These are phyloP conservation scores for Ganaspis brasiliensis DNA, from an alignment of 2,888 invertebrate genomes.

Conservation along the genomic window DNA sequence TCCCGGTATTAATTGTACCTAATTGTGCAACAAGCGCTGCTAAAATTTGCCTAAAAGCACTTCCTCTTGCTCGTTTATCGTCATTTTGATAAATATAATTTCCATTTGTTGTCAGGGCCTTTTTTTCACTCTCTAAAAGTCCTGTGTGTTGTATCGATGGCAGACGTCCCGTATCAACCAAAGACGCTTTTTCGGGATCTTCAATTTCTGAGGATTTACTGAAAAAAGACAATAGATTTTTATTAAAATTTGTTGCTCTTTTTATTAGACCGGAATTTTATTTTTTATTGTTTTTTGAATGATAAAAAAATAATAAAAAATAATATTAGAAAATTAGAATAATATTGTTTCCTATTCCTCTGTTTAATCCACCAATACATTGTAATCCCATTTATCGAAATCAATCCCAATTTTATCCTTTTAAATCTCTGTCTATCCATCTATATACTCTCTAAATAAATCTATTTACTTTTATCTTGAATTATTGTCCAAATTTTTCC, in stretches of 20 bases:
- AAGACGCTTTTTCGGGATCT: conserved; percentile 67
- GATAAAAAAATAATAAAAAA: no score
- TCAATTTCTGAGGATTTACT: conserved; percentile 64
- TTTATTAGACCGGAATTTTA: background rate
- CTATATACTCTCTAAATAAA: no score
- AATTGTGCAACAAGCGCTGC: conserved; percentile 86
- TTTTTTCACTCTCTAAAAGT: conserved; percentile 61
- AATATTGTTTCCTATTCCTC: no score
- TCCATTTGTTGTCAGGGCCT: conserved; percentile 57
- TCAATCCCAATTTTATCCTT: no score
- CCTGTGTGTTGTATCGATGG: conserved; percentile 65
- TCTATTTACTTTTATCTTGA: no score
- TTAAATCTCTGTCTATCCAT: no score
- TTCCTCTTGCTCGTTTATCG: conserved; percentile 66
- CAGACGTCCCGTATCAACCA: conserved; percentile 67
- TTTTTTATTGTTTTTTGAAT: background rate
- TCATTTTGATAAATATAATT: conserved; percentile 58
- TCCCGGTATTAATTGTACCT: conserved; percentile 87
- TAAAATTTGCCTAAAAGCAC: conserved; percentile 81
- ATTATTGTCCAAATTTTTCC: no score
- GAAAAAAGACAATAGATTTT: conserved; percentile 51
- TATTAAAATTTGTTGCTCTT: background rate
- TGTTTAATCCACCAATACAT: no score
- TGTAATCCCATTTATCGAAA: no score
- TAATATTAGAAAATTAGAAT: no score